Conservation (phyloP, 2,888 invertebrate genomes). For the Drosophila setosimentum region DNA sequence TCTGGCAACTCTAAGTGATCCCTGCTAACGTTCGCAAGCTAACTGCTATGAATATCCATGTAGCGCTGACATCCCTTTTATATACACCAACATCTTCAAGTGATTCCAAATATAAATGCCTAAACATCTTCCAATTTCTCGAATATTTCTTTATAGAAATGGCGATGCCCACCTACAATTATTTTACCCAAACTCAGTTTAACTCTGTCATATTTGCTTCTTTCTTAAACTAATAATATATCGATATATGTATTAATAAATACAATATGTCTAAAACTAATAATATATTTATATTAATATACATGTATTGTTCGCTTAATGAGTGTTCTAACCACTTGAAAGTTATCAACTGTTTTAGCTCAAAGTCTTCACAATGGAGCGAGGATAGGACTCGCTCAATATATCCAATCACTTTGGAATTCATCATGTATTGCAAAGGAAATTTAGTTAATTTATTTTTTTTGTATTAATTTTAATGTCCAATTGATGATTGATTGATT, state of each 20-base stretch:
- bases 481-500: not conserved
- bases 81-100: not conserved
- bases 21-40: not conserved
- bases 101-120: not conserved
- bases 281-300: not conserved
- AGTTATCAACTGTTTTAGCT: not conserved
- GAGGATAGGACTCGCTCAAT: not conserved
- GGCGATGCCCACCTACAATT: not conserved
- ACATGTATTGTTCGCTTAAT: not conserved
- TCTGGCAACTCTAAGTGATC: not conserved
- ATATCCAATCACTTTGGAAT: not conserved
- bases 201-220: not conserved
- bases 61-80: not conserved
- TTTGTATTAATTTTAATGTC: not conserved
- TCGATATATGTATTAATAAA: not conserved
- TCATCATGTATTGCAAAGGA: not conserved
- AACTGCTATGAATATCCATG: not conserved
- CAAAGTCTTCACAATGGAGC: not conserved
- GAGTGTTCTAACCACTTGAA: not conserved
- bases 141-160: not conserved
- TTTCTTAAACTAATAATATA: not conserved
- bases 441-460: not conserved
- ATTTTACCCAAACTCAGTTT: not conserved
- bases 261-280: not conserved
- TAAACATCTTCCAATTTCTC: not conserved